These are phyloP conservation scores for Sphaeramia orbicularis DNA, from an alignment of 2,797 vertebrate species.

Conservation along the genomic window DNA sequence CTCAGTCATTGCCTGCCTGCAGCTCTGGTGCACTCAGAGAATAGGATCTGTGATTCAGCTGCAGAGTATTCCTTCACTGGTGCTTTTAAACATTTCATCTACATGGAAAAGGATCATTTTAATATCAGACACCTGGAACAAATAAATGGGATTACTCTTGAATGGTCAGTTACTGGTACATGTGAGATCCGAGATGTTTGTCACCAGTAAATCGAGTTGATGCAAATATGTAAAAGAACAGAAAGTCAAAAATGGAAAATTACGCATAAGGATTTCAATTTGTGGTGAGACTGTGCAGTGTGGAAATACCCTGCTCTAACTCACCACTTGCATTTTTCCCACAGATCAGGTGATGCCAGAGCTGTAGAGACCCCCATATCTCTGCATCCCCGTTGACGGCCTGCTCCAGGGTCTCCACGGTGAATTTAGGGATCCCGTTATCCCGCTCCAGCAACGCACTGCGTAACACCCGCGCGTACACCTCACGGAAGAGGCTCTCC, in stretches of 20 bases:
- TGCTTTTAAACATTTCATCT: neutral
- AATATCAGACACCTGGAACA: neutral
- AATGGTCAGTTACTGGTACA: neutral
- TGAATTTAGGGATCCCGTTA: slow-evolving; percentile 89
- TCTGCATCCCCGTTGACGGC: slow-evolving; percentile 92
- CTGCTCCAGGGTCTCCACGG: slow-evolving; percentile 91
- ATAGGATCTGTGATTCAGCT: slow-evolving; percentile 16
- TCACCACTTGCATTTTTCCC: slow-evolving; percentile 96
- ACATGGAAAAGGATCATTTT: neutral
- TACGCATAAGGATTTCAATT: neutral
- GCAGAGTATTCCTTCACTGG: neutral
- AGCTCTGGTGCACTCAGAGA: slow-evolving; percentile 5
- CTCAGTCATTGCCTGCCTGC: slow-evolving; percentile 41
- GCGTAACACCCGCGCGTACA: slow-evolving; percentile 84
- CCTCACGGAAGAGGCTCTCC: slow-evolving; percentile 94
- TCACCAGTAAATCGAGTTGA: neutral
- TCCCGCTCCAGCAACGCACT: slow-evolving; percentile 84
- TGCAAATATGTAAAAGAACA: neutral
- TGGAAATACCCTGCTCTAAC: slow-evolving; percentile 64
- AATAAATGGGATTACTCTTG: neutral
- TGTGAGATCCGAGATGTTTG: neutral
- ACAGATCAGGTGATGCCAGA: slow-evolving; percentile 94
- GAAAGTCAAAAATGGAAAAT: slow-evolving; percentile 11
- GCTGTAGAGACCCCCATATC: slow-evolving; percentile 94
- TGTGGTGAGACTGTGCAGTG: neutral